Evolutionary conservation across 2,888 invertebrate species (phyloP).

Genomic region (Lasioglossum vierecki): DNA sequence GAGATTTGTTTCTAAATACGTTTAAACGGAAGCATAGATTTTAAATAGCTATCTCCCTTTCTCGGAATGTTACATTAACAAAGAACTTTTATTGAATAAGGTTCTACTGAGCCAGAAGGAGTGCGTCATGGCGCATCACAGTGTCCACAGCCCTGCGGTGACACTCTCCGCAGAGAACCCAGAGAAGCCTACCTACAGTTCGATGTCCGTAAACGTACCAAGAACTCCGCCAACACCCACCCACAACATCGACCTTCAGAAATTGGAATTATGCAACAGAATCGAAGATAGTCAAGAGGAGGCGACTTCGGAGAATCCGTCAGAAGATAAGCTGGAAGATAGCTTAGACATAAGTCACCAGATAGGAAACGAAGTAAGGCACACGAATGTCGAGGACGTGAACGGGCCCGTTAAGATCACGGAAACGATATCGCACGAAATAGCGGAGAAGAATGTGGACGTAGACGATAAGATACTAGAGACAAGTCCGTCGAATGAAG

Average conservation of each 20-base stretch:
- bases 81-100: conserved; percentile 53
- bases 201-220: conserved; percentile 15
- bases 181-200: conserved; percentile 20
- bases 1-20: background rate
- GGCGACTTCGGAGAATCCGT: background rate
- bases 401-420: conserved; percentile 76
- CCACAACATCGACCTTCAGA: conserved; percentile 55
- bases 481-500: conserved; percentile 4
- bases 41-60: background rate
- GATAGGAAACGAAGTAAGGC: conserved; percentile 12
- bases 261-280: conserved; percentile 71
- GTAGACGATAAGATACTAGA: conserved; percentile 24
- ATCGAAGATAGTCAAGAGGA: conserved; percentile 21
- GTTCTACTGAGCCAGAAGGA: conserved; percentile 78
- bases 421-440: conserved; percentile 79
- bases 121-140: conserved; percentile 53
- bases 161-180: conserved; percentile 16
- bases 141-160: conserved; percentile 38
- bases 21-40: background rate
- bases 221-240: conserved; percentile 21
- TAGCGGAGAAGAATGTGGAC: conserved; percentile 61
- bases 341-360: background rate
- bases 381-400: conserved; percentile 14
- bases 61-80: background rate
- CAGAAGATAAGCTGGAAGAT: conserved; percentile 24